Conservation (phyloP, 1,140 invertebrate species). For the Brachionus angularis region DNA sequence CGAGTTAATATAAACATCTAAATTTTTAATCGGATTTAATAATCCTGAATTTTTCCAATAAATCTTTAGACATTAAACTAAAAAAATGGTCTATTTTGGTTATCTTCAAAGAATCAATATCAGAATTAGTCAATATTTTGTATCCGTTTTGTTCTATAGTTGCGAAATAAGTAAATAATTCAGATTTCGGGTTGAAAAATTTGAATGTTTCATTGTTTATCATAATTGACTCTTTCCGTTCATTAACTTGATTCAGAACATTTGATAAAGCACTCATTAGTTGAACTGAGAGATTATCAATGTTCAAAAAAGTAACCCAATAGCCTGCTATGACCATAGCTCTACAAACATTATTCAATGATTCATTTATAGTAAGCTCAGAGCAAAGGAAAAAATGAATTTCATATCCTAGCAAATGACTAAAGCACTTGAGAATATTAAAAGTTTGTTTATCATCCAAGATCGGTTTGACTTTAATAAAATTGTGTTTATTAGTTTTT, state of each 20-base stretch:
- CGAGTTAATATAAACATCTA: neutral
- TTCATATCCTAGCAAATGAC: conserved; percentile 50
- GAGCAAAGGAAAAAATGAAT: conserved; percentile 55
- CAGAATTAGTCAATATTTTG: conserved; percentile 48
- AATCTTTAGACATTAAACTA: conserved; percentile 27
- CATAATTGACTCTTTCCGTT: neutral
- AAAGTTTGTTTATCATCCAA: conserved; percentile 19
- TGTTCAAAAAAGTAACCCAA: conserved; percentile 54
- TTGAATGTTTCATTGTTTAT: conserved; percentile 48
- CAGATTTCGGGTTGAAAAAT: conserved; percentile 50
- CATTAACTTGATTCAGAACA: conserved; percentile 49
- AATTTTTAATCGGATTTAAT: conserved; percentile 24
- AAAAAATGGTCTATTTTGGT: conserved; percentile 27
- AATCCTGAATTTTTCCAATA: conserved; percentile 35
- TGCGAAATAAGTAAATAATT: conserved; percentile 52
- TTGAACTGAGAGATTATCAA: conserved; percentile 48
- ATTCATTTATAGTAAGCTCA: conserved; percentile 48
- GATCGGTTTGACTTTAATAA: conserved; percentile 14
- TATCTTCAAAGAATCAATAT: conserved; percentile 30
- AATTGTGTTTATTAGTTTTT: neutral
- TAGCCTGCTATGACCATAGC: conserved; percentile 51
- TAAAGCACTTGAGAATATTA: conserved; percentile 44
- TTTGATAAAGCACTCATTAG: conserved; percentile 53
- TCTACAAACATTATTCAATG: conserved; percentile 53
- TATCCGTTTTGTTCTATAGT: conserved; percentile 45